Evolutionary conservation across 2,888 invertebrate species (phyloP).

Genomic region (Cyrtodaria siliqua): DNA sequence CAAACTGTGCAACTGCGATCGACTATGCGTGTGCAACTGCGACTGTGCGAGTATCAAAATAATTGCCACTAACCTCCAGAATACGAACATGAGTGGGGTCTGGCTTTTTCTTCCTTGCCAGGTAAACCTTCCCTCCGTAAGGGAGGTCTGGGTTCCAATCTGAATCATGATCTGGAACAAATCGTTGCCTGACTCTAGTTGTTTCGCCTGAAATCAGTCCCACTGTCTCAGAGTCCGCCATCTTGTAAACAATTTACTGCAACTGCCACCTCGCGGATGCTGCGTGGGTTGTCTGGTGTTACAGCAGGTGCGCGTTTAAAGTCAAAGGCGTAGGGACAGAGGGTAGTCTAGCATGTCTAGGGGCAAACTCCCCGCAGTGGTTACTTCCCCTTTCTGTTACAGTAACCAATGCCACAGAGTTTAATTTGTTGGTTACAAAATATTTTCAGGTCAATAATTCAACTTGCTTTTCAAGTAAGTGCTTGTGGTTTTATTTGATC

Average conservation of each 20-base stretch:
- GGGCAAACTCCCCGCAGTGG: too few species aligned
- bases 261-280: conserved; percentile 55
- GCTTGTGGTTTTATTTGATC: too few species aligned
- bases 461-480: too few species aligned
- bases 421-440: too few species aligned
- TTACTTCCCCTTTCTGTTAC: too few species aligned
- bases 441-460: too few species aligned
- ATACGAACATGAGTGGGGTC: conserved; percentile 81
- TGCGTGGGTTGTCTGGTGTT: conserved; percentile 40
- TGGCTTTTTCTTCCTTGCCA: conserved; percentile 86
- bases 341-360: too few species aligned
- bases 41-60: too few species aligned
- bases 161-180: conserved; percentile 60
- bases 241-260: conserved; percentile 23
- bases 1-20: too few species aligned
- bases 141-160: conserved; percentile 84
- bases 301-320: conserved; percentile 27
- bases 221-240: conserved; percentile 32
- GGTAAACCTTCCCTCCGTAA: conserved; percentile 86
- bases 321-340: too few species aligned
- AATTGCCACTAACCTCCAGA: conserved; percentile 73
- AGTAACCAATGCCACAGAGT: too few species aligned
- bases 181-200: conserved; percentile 64
- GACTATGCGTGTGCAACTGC: too few species aligned
- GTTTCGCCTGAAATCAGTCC: conserved; percentile 19